Evolutionary conservation across 1,140 invertebrate genomes (phyloP).

Genomic region (Lamellibrachia luymesi): DNA sequence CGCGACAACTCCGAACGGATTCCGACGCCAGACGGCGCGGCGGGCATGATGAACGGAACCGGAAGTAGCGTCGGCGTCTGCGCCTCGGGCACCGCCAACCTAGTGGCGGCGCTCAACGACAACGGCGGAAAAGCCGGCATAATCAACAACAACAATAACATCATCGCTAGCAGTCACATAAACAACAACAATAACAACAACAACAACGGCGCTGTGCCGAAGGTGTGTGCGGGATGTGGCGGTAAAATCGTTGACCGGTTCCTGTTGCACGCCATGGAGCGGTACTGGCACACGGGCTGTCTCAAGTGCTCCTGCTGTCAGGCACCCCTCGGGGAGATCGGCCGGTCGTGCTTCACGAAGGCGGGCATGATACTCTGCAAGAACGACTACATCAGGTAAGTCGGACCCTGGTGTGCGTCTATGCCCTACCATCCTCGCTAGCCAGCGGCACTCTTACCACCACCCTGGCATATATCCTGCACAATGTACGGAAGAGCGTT

Average conservation of each 20-base stretch:
- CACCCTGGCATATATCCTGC: too few relatives aligned
- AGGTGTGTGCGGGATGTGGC: conserved; percentile 56
- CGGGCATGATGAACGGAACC: conserved; percentile 5
- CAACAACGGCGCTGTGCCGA: background rate
- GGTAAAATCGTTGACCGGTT: conserved; percentile 82
- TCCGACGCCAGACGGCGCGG: conserved; percentile 14
- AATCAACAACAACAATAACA: conserved; percentile 2
- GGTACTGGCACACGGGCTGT: conserved; percentile 84
- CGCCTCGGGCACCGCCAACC: background rate
- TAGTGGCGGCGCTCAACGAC: background rate
- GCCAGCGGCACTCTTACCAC: too few relatives aligned
- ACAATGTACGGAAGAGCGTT: too few relatives aligned
- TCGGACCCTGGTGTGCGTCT: background rate
- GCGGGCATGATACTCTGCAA: conserved; percentile 87
- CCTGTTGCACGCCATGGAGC: conserved; percentile 78
- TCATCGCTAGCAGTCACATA: background rate
- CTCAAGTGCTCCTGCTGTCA: conserved; percentile 84
- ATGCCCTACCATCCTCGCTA: too few relatives aligned
- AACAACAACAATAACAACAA: conserved; percentile 17
- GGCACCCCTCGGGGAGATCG: conserved; percentile 78
- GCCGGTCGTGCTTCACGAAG: conserved; percentile 81
- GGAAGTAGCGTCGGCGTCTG: background rate
- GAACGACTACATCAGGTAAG: conserved; percentile 85
- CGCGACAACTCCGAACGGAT: background rate
- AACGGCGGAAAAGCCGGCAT: background rate